Evolutionary conservation across 2,113 vertebrate species (phyloP).

Genomic region (Panthera tigris): DNA sequence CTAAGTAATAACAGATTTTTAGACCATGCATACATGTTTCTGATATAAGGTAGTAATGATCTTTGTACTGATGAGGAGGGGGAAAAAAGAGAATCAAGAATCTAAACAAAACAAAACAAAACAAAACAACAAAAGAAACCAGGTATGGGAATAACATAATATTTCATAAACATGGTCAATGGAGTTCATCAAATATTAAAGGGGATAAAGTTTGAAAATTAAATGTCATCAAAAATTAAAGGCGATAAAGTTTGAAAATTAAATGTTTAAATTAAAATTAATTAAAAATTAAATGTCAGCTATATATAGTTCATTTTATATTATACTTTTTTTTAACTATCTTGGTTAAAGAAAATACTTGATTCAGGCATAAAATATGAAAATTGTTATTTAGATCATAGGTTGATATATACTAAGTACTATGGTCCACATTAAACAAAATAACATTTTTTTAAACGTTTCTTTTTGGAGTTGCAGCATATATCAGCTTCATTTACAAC

Average conservation of each 20-base stretch:
- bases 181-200: not conserved
- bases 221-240: not conserved
- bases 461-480: not conserved
- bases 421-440: not conserved
- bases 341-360: not conserved
- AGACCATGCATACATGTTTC: not conserved
- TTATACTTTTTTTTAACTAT: not conserved
- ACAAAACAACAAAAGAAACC: not conserved
- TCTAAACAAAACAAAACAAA: no score
- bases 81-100: not conserved
- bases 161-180: not conserved
- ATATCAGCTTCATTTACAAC: not conserved
- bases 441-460: not conserved
- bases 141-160: not conserved
- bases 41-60: not conserved
- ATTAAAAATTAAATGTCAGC: not conserved
- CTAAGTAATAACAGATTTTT: not conserved
- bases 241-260: not conserved
- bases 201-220: not conserved
- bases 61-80: not conserved
- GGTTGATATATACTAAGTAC: not conserved
- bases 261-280: not conserved
- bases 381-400: not conserved
- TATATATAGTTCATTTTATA: not conserved
- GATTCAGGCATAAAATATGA: not conserved